phyloP scores from a whole-genome alignment of 1,140 invertebrate genomes.

The Cepaea nemoralis region DNA sequence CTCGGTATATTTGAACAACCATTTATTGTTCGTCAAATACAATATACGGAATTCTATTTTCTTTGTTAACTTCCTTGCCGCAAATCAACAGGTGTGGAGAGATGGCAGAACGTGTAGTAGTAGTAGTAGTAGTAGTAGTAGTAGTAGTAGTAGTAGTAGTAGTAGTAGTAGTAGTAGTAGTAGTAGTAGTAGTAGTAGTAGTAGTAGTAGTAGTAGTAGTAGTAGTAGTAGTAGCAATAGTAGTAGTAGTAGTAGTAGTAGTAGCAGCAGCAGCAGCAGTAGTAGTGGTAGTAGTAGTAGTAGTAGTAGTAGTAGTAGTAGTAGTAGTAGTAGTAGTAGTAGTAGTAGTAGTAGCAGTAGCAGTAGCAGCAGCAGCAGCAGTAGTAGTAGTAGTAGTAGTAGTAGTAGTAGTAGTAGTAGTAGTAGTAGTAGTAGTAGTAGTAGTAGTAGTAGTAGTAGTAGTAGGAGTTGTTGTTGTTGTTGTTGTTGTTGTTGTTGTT shows the following conservation, averaged over 20 bases:
- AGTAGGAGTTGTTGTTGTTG: neutral
- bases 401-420: neutral
- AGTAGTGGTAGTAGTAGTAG: neutral
- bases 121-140: slow-evolving; percentile 16
- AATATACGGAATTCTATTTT: too few species aligned
- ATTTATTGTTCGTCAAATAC: too few species aligned
- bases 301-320: neutral
- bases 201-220: neutral
- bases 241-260: neutral
- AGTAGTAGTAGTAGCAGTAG: neutral
- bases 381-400: neutral
- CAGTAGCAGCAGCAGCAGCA: neutral
- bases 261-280: neutral
- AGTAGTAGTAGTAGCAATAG: slow-evolving; percentile 5
- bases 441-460: slow-evolving; percentile 1
- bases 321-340: neutral
- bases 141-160: slow-evolving; percentile 20
- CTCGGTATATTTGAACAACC: too few species aligned
- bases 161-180: slow-evolving; percentile 26
- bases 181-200: neutral
- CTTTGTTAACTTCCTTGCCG: too few species aligned
- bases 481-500: neutral
- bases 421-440: neutral
- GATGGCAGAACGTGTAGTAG: neutral
- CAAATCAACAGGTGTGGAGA: too few species aligned